Evolutionary conservation across 2,113 vertebrate genomes (phyloP), one percentile per base, ranked within the genome.

Genomic region (Lasiurus cinereus): DNA sequence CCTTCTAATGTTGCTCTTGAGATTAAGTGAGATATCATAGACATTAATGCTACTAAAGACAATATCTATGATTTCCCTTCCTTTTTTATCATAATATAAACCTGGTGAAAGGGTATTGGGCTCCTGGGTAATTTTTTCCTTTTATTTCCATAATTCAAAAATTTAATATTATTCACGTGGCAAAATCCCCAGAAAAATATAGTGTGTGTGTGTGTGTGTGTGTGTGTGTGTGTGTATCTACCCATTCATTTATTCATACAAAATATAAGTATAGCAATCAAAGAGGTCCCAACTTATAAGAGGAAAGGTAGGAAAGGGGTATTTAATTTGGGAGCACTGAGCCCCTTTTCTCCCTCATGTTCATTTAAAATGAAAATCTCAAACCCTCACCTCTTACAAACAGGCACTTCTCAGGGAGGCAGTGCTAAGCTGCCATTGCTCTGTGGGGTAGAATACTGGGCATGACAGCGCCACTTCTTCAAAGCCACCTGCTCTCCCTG

Each of bases 51-150:
- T 33, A 90, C 14, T 22, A 52, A 90, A 85, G 33, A 62, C 16
- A 56, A 5, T 27, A 72, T 56, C 39, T 50, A 24, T 50, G 54
- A 48, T n/a, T 48, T 59, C 16, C 4, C 80, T 69, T 73, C 5
- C 13, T 70, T 56, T 86, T 56, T 64, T 56, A 67, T 87, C 21
- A 50, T 69, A 74, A 69, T n/a, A 33, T 50, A 78, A 85, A 91
- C 12, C n/a, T 69, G 18, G 52, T 92, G 22, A 74, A 70, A 77
- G 15, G 33, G 11, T 46, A 16, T 89, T 74, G 33, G 31, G 13
- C 18, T 93, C 11, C 8, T 62, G 39, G 22, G 16, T n/a, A 74
- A 24, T 48, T 43, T 86, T 76, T 69, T 74, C 52, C 8, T 93
- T 5, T 21, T 69, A 64, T 48, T 80, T 50, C 8, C 5, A n/a